Evolutionary conservation across 2,888 invertebrate species (phyloP), one percentile per base, ranked within the genome.

Genomic region (Drosophila ustulata): DNA sequence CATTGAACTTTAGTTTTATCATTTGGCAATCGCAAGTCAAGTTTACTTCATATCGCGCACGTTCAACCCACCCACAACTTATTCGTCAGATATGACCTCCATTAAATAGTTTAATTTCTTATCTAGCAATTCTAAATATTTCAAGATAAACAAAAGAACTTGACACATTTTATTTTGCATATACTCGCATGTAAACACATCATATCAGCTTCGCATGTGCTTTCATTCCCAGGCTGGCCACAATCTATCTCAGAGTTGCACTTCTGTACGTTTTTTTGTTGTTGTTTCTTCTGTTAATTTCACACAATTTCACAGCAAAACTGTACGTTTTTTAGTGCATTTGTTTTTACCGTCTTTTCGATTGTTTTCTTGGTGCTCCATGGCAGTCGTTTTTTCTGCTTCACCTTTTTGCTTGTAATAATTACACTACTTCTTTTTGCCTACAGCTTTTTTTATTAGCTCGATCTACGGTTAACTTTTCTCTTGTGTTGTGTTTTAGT

Each of bases 121-220:
- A 43, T 55, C 43, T 32, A 55, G 32, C 32, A 34, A 45, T 55
- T 8, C 32, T 25, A 6, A 32, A 45, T 45, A 55, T 45, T 55
- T 45, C 9, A 34, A 45, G 55, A 55, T 34, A 55, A 55, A 55
- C 37, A n/a, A 4, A 4, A 37, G 37, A 37, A n/a, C 37, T 37
- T 37, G 37, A n/a, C 37, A 37, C 4, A 37, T 37, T 37, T 37
- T 2, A n/a, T n/a, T 37, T 37, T n/a, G 37, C n/a, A 37, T 34
- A 34, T 3, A 11, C 34, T 34, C 9, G 34, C 4, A 4, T 18
- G 34, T 34, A 34, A 34, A 34, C 34, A 34, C 34, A 34, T 34
- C 34, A 34, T 37, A 37, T 37, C 37, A 37, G 37, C 37, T 11
- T 37, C 37, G 37, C 37, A 37, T 37, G n/a, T 37, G 37, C 11